phyloP scores from a whole-genome alignment of 2,113 vertebrate genomes.

The Sphaerodactylus townsendi region DNA sequence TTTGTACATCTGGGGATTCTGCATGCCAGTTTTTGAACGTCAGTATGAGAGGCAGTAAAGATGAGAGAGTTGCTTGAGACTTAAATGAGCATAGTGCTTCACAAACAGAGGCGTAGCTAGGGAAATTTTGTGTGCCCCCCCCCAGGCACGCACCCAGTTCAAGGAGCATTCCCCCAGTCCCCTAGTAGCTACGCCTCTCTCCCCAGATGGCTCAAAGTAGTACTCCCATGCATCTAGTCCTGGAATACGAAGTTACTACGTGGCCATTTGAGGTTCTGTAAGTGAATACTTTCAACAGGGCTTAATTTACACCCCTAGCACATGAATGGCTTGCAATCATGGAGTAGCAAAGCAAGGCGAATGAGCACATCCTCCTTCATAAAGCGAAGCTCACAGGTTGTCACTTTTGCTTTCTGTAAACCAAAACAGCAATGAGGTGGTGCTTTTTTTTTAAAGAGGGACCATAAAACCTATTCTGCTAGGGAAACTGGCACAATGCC shows the following conservation, averaged over 20 bases:
- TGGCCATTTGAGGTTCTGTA: neutral
- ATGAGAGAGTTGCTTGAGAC: neutral
- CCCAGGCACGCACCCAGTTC: no score
- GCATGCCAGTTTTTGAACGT: neutral
- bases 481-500: constrained; percentile 30
- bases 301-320: neutral
- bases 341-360: constrained; percentile 23
- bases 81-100: neutral
- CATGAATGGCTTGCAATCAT: constrained; percentile 27
- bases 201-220: neutral
- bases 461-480: constrained; percentile 48
- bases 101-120: no score
- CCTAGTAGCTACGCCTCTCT: no score
- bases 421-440: constrained; percentile 39
- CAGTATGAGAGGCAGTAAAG: neutral
- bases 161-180: no score
- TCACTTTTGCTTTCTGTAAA: constrained; percentile 48
- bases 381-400: constrained; percentile 35
- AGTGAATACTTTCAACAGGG: neutral
- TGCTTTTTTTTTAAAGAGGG: constrained; percentile 29
- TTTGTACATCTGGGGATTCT: neutral
- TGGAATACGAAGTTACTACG: neutral
- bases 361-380: constrained; percentile 29
- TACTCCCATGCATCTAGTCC: neutral
- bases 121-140: no score